These are phyloP conservation scores for Todus mexicanus DNA, from an alignment of 2,797 vertebrate species.

Conservation along the genomic window DNA sequence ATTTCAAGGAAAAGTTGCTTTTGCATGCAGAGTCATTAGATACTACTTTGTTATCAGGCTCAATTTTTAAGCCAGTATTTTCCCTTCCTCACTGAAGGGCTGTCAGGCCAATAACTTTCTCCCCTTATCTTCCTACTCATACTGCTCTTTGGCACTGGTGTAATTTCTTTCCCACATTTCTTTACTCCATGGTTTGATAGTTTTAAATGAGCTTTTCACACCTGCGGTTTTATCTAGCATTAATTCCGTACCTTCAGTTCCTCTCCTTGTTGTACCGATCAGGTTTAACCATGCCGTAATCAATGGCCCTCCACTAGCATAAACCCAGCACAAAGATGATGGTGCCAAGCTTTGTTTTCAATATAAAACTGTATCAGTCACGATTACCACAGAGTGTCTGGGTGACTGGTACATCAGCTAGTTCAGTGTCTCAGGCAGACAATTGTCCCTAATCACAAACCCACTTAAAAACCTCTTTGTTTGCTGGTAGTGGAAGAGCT, in stretches of 20 bases:
- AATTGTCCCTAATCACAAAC: not conserved
- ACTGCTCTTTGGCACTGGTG: not conserved
- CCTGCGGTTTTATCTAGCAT: not conserved
- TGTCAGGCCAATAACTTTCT: constrained; percentile 12
- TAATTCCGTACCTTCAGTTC: not conserved
- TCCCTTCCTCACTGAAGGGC: not conserved
- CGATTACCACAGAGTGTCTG: not conserved
- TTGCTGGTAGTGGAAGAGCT: not conserved
- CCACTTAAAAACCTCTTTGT: not conserved
- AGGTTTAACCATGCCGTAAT: not conserved
- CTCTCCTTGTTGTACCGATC: not conserved
- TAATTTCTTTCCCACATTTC: constrained; percentile 1
- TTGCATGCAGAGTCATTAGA: not conserved
- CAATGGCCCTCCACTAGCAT: not conserved
- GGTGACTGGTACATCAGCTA: too few species aligned
- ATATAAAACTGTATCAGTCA: not conserved
- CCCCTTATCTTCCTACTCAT: constrained; percentile 12
- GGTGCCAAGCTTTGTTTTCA: not conserved
- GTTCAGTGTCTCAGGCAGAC: not conserved
- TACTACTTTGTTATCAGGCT: not conserved
- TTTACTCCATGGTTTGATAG: not conserved
- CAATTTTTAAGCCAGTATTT: constrained; percentile 23
- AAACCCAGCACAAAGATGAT: not conserved
- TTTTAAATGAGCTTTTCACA: not conserved
- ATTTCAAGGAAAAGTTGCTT: constrained; percentile 9